Evolutionary conservation across 2,888 invertebrate genomes (phyloP).

Genomic region (Temnothorax unifasciatus): DNA sequence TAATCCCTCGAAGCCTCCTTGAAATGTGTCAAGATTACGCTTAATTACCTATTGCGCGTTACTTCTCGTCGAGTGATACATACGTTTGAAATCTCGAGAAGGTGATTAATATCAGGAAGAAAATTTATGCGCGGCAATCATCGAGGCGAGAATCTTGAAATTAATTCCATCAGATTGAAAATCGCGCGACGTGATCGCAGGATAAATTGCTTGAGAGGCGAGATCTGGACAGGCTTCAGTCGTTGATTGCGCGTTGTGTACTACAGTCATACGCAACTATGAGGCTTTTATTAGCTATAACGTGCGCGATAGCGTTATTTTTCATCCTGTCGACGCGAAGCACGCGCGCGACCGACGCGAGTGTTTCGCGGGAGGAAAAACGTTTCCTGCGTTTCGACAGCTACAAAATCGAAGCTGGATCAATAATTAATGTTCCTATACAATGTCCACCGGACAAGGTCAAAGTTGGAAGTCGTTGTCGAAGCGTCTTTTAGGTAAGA

Average conservation of each 20-base stretch:
- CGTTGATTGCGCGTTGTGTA: conserved; percentile 19
- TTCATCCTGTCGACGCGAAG: conserved; percentile 33
- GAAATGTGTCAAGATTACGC: background rate
- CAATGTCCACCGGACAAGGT: conserved; percentile 78
- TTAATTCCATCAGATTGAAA: conserved; percentile 7
- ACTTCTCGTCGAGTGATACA: background rate
- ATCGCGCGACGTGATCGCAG: background rate
- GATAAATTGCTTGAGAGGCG: background rate
- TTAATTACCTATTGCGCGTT: background rate
- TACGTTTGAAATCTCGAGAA: background rate
- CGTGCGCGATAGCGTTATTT: conserved; percentile 60
- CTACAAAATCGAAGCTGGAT: conserved; percentile 62
- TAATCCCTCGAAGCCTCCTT: background rate
- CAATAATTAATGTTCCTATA: conserved; percentile 80
- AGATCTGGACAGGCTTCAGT: conserved; percentile 19
- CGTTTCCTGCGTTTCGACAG: conserved; percentile 74
- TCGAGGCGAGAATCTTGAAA: background rate
- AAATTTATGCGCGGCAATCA: background rate
- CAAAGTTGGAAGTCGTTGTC: conserved; percentile 80
- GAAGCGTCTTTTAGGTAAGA: conserved; percentile 80
- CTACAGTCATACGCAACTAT: conserved; percentile 59
- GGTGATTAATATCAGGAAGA: conserved; percentile 1
- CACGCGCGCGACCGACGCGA: conserved; percentile 47
- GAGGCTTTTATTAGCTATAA: conserved; percentile 68
- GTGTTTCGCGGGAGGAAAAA: conserved; percentile 58